Conservation (phyloP, 2,797 vertebrate genomes). For the Podarcis siculus region DNA sequence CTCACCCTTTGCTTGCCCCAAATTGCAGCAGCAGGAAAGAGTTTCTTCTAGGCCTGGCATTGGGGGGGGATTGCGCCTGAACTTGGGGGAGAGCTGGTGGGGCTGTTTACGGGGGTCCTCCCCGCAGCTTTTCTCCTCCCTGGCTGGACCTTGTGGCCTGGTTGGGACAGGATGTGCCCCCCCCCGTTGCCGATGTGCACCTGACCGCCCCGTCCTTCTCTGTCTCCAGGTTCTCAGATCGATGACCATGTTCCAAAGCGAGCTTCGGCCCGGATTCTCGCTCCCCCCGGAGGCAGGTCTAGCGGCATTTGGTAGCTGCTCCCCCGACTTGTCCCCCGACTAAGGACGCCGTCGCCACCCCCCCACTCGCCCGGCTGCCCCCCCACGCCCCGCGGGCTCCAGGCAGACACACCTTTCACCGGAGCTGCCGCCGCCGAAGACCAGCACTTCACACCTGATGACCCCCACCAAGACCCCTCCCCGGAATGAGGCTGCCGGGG, state of each 20-base stretch:
- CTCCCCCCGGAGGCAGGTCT: conserved; percentile 91
- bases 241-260: conserved; percentile 94
- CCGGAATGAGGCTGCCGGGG: background rate
- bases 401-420: conserved; percentile 54
- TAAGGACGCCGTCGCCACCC: conserved; percentile 59
- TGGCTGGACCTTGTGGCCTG: background rate
- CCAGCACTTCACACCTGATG: background rate
- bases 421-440: conserved; percentile 12
- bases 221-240: conserved; percentile 85
- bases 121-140: background rate
- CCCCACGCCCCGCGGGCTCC: conserved; percentile 44
- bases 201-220: background rate
- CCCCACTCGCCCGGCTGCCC: conserved; percentile 55
- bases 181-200: background rate
- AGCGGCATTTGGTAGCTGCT: conserved; percentile 92
- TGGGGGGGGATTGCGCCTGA: too few species aligned
- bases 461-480: background rate
- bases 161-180: background rate
- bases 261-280: conserved; percentile 91
- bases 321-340: conserved; percentile 52
- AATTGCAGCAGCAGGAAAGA: background rate
- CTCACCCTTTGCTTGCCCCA: background rate
- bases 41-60: background rate
- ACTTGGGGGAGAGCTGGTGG: background rate
- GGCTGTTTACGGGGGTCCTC: too few species aligned